A percentile compares a stretch with the other conserved stretches of the same genome.
These are phyloP conservation scores for Ephialtes manifestator DNA, from an alignment of 2,888 invertebrate genomes.

Conservation along the genomic window DNA sequence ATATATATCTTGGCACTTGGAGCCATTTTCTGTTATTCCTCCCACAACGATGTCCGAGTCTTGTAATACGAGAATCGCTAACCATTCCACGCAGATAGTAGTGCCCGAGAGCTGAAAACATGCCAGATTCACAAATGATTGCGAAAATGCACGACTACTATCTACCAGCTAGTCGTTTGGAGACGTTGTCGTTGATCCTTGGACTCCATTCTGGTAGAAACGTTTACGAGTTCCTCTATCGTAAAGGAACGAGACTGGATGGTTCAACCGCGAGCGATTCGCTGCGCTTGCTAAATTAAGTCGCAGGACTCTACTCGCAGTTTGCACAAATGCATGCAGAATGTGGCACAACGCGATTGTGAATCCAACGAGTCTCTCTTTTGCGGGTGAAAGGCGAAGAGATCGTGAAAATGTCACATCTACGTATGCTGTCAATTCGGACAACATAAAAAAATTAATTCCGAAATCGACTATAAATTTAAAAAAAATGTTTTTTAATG, in stretches of 20 bases:
- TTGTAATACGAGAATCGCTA: slow-evolving; percentile 13
- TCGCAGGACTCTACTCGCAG: slow-evolving; percentile 42
- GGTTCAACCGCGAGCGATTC: slow-evolving; percentile 40
- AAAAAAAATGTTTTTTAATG: no score
- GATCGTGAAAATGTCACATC: slow-evolving; percentile 76
- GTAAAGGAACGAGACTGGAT: slow-evolving; percentile 55
- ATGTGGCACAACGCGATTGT: slow-evolving; percentile 14
- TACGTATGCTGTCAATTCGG: not conserved
- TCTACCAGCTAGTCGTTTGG: slow-evolving; percentile 28
- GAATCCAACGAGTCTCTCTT: slow-evolving; percentile 34
- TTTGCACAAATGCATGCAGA: slow-evolving; percentile 29
- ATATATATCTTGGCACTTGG: slow-evolving; percentile 5
- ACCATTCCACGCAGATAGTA: slow-evolving; percentile 4
- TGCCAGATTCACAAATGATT: slow-evolving; percentile 62
- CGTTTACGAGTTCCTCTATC: slow-evolving; percentile 69
- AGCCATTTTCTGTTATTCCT: not conserved
- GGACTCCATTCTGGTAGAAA: slow-evolving; percentile 76
- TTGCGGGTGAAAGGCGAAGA: slow-evolving; percentile 75
- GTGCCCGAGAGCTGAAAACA: slow-evolving; percentile 31
- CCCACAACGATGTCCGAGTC: not conserved
- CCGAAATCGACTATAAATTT: not conserved
- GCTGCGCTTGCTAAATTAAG: slow-evolving; percentile 64
- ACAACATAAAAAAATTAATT: not conserved
- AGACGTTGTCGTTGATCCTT: slow-evolving; percentile 70
- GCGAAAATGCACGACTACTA: slow-evolving; percentile 59